Percentiles rank a stretch among this genome's conserved stretches.
phyloP scores from a whole-genome alignment of 2,113 vertebrate species.

The Halichoerus grypus region DNA sequence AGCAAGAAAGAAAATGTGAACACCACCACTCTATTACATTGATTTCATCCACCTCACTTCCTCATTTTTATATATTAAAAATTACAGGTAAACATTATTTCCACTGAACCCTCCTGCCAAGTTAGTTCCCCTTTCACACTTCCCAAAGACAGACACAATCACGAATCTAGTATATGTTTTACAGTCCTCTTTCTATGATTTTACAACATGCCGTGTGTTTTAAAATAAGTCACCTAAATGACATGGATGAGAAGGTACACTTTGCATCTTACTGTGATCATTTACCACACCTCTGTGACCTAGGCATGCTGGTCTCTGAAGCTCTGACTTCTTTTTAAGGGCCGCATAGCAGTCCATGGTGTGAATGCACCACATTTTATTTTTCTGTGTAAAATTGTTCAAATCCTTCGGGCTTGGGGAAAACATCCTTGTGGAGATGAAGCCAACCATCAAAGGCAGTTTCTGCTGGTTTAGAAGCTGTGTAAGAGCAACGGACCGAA shows the following conservation, averaged over 20 bases:
- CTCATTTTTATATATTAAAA: not conserved
- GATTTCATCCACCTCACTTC: not conserved
- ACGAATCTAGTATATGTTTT: not conserved
- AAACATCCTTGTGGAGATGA: not conserved
- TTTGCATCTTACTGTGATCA: not conserved
- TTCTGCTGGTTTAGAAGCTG: not conserved
- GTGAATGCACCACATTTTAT: not conserved
- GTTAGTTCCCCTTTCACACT: not conserved
- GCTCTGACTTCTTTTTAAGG: not conserved
- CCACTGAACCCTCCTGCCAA: not conserved
- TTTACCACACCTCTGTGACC: not conserved
- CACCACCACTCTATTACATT: not conserved
- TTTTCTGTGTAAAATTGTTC: not conserved
- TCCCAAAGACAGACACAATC: not conserved
- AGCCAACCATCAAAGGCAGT: not conserved
- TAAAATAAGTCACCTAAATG: not conserved
- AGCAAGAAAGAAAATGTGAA: not conserved
- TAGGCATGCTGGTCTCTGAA: not conserved
- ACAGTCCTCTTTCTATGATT: not conserved
- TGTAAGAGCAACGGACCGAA: not conserved
- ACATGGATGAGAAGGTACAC: not conserved
- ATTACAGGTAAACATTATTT: not conserved
- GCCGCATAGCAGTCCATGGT: slow-evolving; percentile 5
- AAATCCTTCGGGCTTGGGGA: not conserved
- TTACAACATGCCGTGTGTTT: not conserved